Conservation (phyloP, 2,113 vertebrate genomes). For the Aramus guarauna region DNA sequence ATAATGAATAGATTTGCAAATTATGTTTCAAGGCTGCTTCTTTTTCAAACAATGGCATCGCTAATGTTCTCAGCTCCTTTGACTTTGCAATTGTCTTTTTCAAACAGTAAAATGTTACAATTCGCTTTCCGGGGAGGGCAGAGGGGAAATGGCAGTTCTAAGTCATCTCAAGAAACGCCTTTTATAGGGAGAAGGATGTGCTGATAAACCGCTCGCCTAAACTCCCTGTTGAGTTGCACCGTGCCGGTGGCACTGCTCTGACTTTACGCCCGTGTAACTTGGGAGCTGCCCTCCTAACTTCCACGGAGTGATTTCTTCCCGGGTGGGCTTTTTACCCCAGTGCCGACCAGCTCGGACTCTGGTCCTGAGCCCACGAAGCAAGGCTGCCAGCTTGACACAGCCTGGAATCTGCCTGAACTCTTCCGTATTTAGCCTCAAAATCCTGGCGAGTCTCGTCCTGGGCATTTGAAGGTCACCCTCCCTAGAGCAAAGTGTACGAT, state of each 20-base stretch:
- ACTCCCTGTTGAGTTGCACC: not conserved
- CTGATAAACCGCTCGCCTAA: not conserved
- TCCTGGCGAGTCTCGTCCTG: not conserved
- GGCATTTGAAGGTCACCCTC: slow-evolving; percentile 24
- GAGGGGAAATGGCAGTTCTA: not conserved
- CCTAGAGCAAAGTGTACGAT: not conserved
- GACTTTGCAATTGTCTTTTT: slow-evolving; percentile 29
- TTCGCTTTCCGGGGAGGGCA: not conserved
- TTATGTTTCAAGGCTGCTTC: slow-evolving; percentile 58
- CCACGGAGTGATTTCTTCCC: not conserved
- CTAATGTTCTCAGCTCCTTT: slow-evolving; percentile 57
- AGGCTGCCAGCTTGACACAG: not conserved
- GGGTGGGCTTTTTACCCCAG: not conserved
- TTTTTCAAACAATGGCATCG: slow-evolving; percentile 59
- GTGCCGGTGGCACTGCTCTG: not conserved
- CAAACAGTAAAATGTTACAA: not conserved
- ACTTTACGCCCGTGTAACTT: not conserved
- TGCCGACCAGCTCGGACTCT: rapidly evolving
- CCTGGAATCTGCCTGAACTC: not conserved
- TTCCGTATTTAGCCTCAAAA: not conserved
- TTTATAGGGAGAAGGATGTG: not conserved
- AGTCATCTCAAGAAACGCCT: not conserved
- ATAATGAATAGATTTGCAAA: slow-evolving; percentile 69
- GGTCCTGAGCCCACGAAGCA: rapidly evolving
- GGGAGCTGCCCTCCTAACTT: not conserved